Evolutionary conservation across 2,797 vertebrate species (phyloP).

Genomic region (Pelodytes ibericus): DNA sequence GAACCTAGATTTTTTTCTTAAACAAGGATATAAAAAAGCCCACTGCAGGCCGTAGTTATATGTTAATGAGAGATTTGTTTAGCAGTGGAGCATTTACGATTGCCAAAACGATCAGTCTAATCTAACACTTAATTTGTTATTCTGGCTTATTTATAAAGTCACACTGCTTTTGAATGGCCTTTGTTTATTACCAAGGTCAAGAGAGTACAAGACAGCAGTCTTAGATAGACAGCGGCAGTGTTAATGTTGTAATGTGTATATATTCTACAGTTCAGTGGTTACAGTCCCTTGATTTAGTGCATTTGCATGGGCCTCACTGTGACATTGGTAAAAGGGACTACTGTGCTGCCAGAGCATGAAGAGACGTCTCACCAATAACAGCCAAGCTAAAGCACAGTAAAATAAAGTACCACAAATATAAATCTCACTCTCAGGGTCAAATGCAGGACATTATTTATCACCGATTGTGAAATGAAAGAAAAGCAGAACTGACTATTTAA

Average conservation of each 20-base stretch:
- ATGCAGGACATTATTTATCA: conserved; percentile 24
- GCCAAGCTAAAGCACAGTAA: background rate
- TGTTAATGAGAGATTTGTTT: background rate
- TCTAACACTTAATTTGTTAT: background rate
- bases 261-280: background rate
- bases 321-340: background rate
- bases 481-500: background rate
- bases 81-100: background rate
- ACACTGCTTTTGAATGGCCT: background rate
- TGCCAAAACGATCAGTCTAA: background rate
- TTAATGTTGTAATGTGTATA: background rate
- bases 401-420: no score
- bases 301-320: background rate
- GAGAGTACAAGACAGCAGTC: background rate
- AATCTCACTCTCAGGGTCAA: conserved; percentile 27
- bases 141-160: background rate
- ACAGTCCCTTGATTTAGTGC: background rate
- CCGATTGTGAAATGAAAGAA: background rate
- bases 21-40: no score
- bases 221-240: background rate
- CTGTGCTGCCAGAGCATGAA: background rate
- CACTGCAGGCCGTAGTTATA: no score
- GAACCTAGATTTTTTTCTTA: background rate
- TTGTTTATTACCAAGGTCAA: background rate
- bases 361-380: background rate